Conservation (phyloP, 1,140 invertebrate species). For the Condylostylus longicornis region DNA sequence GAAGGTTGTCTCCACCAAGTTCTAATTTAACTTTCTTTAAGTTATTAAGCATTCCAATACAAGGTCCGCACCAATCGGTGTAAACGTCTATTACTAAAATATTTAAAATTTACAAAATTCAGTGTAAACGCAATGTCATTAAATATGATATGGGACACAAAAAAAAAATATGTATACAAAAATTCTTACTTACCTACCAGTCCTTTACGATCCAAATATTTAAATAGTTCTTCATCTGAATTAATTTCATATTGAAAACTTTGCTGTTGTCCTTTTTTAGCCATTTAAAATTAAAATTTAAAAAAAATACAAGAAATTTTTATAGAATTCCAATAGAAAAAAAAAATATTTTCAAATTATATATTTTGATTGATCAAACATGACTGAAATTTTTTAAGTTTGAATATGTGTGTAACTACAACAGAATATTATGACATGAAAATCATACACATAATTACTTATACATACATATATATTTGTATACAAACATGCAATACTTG, state of each 20-base stretch:
- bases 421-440: too few relatives aligned
- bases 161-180: neutral
- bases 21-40: slow-evolving; percentile 82
- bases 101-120: slow-evolving; percentile 5
- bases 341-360: too few relatives aligned
- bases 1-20: slow-evolving; percentile 64
- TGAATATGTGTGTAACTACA: too few relatives aligned
- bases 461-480: too few relatives aligned
- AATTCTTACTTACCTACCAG: slow-evolving; percentile 47
- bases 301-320: too few relatives aligned
- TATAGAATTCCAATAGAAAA: too few relatives aligned
- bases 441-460: too few relatives aligned
- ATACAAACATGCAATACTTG: too few relatives aligned
- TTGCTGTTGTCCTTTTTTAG: slow-evolving; percentile 56
- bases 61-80: slow-evolving; percentile 87
- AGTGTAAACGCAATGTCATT: neutral
- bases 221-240: slow-evolving; percentile 77
- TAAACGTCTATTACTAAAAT: slow-evolving; percentile 71
- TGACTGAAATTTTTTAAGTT: too few relatives aligned
- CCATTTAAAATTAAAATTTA: too few relatives aligned
- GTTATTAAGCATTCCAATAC: slow-evolving; percentile 69
- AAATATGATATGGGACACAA: neutral
- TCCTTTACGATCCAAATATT: slow-evolving; percentile 60
- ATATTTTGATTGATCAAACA: too few relatives aligned
- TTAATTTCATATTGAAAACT: slow-evolving; percentile 64